Conservation (phyloP, 1,140 invertebrate species). For the Agrypnia vestita region DNA sequence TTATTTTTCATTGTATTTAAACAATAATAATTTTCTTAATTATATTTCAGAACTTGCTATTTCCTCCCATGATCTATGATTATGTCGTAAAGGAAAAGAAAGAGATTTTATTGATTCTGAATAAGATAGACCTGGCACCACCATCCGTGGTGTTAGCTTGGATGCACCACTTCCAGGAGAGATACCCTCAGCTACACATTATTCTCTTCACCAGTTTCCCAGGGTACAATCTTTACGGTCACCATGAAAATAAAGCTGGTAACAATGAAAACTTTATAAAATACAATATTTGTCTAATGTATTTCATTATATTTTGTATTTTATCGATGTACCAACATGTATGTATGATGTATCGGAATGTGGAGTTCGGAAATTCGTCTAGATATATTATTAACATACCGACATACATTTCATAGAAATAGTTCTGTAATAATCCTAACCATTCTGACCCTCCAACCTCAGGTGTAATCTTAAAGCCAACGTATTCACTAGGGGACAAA, state of each 20-base stretch:
- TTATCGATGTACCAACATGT: too few relatives aligned
- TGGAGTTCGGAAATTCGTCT: too few relatives aligned
- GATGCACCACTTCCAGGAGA: constrained; percentile 84
- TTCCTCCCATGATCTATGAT: constrained; percentile 91
- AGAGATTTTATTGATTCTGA: constrained; percentile 89
- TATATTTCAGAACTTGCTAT: constrained; percentile 80
- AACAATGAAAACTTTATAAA: constrained; percentile 31
- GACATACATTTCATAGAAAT: too few relatives aligned
- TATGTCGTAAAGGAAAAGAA: constrained; percentile 85
- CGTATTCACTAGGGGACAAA: too few relatives aligned
- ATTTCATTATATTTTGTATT: too few relatives aligned
- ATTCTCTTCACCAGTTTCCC: constrained; percentile 90
- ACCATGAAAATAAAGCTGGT: constrained; percentile 72
- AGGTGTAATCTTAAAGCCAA: too few relatives aligned
- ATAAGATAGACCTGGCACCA: constrained; percentile 94
- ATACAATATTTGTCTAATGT: too few relatives aligned
- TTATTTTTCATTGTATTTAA: constrained; percentile 28
- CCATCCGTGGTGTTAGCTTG: constrained; percentile 89
- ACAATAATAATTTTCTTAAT: constrained; percentile 29
- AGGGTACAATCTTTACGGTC: constrained; percentile 80
- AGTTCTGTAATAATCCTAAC: too few relatives aligned
- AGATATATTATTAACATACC: too few relatives aligned
- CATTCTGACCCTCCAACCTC: too few relatives aligned
- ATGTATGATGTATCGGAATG: too few relatives aligned
- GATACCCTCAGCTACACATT: constrained; percentile 84